Evolutionary conservation across 2,797 vertebrate genomes (phyloP).

Genomic region (Meriones psammophilus): DNA sequence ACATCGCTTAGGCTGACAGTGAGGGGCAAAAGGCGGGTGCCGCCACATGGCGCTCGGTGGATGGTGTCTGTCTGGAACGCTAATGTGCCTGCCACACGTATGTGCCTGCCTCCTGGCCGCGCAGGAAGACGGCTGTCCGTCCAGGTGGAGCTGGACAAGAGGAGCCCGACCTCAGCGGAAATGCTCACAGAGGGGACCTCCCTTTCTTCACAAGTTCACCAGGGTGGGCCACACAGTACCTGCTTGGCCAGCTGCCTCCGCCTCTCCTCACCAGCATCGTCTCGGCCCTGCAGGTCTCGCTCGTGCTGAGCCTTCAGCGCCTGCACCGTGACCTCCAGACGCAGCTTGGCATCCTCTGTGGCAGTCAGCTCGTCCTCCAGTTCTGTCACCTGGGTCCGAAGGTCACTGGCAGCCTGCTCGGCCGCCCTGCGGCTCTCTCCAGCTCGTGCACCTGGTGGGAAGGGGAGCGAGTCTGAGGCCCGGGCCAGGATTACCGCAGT

Average conservation of each 20-base stretch:
- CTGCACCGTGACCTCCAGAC: constrained; percentile 95
- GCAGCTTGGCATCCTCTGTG: constrained; percentile 93
- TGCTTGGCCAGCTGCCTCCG: constrained; percentile 94
- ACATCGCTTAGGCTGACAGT: background rate
- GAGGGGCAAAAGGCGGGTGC: background rate
- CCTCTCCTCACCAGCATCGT: constrained; percentile 95
- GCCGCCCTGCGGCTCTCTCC: constrained; percentile 91
- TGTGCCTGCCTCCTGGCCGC: background rate
- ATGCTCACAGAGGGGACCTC: background rate
- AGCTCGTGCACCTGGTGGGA: constrained; percentile 94
- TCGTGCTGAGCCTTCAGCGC: constrained; percentile 96
- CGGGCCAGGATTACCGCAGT: rapidly evolving
- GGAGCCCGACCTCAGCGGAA: background rate
- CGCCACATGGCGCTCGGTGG: background rate
- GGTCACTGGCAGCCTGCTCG: constrained; percentile 92
- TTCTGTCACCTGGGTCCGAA: constrained; percentile 93
- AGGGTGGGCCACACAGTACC: constrained; percentile 83
- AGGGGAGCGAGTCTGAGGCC: background rate
- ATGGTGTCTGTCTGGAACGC: background rate
- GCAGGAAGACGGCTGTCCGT: background rate
- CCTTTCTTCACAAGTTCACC: rapidly evolving
- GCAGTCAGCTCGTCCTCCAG: constrained; percentile 95
- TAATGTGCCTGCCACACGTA: rapidly evolving
- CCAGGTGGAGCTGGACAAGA: background rate
- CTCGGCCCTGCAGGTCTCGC: constrained; percentile 93